These are phyloP conservation scores for Napeogenes inachia DNA, from an alignment of 2,888 invertebrate genomes.

Conservation along the genomic window DNA sequence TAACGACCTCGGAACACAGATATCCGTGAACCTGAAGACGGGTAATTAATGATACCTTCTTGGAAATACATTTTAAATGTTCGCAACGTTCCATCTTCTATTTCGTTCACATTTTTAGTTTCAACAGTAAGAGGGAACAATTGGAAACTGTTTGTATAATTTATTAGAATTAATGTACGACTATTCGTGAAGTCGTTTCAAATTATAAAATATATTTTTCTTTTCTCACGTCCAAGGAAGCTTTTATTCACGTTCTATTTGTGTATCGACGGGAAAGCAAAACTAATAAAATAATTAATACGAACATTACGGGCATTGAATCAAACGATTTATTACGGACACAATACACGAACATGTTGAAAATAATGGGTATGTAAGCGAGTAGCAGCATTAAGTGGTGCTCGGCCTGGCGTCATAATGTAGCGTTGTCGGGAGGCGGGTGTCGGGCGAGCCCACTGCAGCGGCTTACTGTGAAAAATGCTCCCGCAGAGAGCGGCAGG, in stretches of 20 bases:
- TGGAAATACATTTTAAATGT: slow-evolving; percentile 3
- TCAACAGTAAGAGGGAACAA: not conserved
- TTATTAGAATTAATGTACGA: too few species aligned
- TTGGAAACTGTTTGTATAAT: not conserved
- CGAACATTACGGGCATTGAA: not conserved
- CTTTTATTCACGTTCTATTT: too few species aligned
- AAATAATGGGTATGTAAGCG: slow-evolving; percentile 11
- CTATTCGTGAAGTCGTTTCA: too few species aligned
- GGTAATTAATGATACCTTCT: not conserved
- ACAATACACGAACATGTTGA: slow-evolving; percentile 12
- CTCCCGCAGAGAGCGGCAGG: slow-evolving; percentile 6
- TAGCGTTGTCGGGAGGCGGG: slow-evolving; percentile 11
- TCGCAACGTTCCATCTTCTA: not conserved
- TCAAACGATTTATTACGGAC: not conserved
- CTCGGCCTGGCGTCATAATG: slow-evolving; percentile 11
- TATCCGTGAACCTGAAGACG: not conserved
- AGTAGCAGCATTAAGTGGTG: slow-evolving; percentile 10
- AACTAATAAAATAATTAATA: not conserved
- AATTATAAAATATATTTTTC: too few species aligned
- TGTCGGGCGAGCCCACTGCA: slow-evolving; percentile 13
- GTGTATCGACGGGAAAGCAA: not conserved
- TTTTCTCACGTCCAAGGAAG: too few species aligned
- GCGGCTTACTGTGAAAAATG: slow-evolving; percentile 19
- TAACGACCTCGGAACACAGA: not conserved
- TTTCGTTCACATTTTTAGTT: not conserved